phyloP scores from a whole-genome alignment of 2,888 invertebrate genomes.

The Eugnorisma glareosa region DNA sequence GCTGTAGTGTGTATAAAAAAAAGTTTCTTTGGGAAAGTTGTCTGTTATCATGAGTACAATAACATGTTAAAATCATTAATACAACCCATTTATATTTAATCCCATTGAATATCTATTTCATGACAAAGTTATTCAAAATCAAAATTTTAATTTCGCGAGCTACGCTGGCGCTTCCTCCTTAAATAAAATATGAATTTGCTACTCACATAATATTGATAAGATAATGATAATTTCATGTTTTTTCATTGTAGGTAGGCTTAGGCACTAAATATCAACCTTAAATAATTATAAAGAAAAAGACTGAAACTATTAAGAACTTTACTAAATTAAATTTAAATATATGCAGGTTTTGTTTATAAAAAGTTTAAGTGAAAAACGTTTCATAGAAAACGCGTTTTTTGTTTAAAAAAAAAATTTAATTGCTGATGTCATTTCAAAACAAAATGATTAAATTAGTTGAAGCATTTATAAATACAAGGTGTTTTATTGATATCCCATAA shows the following conservation, averaged over 20 bases:
- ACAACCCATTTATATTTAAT: too few relatives aligned
- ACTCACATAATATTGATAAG: slow-evolving; percentile 36
- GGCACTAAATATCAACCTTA: background rate
- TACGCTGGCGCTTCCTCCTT: too few relatives aligned
- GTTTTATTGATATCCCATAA: too few relatives aligned
- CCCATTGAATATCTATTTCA: too few relatives aligned
- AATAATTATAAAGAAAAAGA: background rate
- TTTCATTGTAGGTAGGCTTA: background rate
- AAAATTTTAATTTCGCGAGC: too few relatives aligned
- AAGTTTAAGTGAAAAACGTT: background rate
- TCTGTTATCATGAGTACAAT: too few relatives aligned
- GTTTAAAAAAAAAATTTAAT: background rate
- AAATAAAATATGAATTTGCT: background rate
- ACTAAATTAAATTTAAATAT: background rate
- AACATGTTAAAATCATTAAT: too few relatives aligned
- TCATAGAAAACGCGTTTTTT: background rate
- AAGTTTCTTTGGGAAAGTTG: too few relatives aligned
- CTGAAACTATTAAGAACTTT: background rate
- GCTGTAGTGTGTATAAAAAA: too few relatives aligned
- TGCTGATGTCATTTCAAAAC: slow-evolving; percentile 2
- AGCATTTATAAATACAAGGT: slow-evolving; percentile 49
- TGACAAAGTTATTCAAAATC: too few relatives aligned
- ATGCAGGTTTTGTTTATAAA: background rate
- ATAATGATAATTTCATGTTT: slow-evolving; percentile 4
- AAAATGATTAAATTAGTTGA: slow-evolving; percentile 38